Base-by-base conservation (phyloP, 2,113 vertebrate genomes). In the Sclerurus mexicanus region DNA sequence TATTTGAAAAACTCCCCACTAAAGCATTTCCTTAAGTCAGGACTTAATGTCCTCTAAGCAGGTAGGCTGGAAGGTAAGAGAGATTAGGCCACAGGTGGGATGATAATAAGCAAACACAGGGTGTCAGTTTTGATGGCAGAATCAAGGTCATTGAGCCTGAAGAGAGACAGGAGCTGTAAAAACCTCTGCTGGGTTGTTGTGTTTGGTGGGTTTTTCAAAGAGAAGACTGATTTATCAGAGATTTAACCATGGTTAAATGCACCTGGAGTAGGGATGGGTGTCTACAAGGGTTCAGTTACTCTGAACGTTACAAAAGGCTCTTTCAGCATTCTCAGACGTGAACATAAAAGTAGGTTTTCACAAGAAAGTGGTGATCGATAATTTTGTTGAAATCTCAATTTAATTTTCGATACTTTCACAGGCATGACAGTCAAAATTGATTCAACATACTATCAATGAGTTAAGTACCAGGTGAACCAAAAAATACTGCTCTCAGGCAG, bases 401-500 rank as follows among this genome's bases (percentile, higher is more conserved):
- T 81, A 58, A 22, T 81, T 81, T 64, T 42, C 69, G 44, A 55
- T 74, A 58, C 50, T 90, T 94, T 76, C 6, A 4, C 56, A 30
- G 73, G 39, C 49, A 67, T 50, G 13, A 79, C 91, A 94, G 78
- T 74, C 79, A 79, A 93, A 86, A 93, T 82, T 93, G 87, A 95
- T 76, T 94, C 74, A 92, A 87, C 27, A 21, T 18, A 53, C 33
- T 63, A 56, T 71, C 95, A 96, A 94, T 91, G 82, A 97, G 49
- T 64, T 71, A 96, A 97, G 84, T 31, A 95, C 23, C 52, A 94
- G 47, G 47, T 73, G 55, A 93, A 94, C 31, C 64, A 81, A 76
- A 52, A 25, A 49, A 80, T 27, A 39, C 74, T 0, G 10, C 40
- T 22, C 47, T 14, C 80, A 87, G 80, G 47, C 53, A 83, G 19